Percentiles rank a stretch among this genome's conserved stretches.
These are phyloP conservation scores for Rhinoderma darwinii DNA, from an alignment of 2,113 vertebrate genomes.

Conservation along the genomic window DNA sequence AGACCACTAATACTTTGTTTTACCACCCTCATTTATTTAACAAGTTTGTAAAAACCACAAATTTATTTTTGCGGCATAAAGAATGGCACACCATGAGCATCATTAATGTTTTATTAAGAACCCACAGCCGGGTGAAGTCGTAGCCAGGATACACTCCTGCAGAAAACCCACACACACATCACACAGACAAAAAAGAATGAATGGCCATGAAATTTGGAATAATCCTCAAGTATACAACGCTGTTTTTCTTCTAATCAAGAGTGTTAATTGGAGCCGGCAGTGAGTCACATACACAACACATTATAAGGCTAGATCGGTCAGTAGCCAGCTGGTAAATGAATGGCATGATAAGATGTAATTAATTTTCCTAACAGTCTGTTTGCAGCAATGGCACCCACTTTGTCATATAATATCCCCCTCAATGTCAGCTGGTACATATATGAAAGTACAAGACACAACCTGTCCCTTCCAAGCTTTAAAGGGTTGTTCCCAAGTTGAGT, in stretches of 20 bases:
- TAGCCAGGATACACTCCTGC: constrained; percentile 18
- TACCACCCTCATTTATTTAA: neutral
- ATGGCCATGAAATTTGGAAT: constrained; percentile 18
- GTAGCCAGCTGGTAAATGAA: constrained; percentile 47
- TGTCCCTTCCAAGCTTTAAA: neutral
- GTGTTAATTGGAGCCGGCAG: constrained; percentile 43
- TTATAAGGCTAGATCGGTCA: constrained; percentile 29
- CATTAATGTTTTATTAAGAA: constrained; percentile 1
- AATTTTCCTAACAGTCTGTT: constrained; percentile 43
- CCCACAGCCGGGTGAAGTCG: neutral
- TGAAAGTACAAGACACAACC: neutral
- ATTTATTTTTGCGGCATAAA: constrained; percentile 14
- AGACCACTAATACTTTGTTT: neutral
- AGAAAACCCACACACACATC: constrained; percentile 20
- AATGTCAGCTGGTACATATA: neutral
- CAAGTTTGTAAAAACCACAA: neutral
- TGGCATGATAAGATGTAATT: constrained; percentile 36
- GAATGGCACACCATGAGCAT: neutral
- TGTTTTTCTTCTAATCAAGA: constrained; percentile 50
- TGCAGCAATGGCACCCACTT: neutral
- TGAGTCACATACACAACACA: constrained; percentile 44
- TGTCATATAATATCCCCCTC: constrained; percentile 10
- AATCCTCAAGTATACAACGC: neutral
- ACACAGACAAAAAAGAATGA: constrained; percentile 15
- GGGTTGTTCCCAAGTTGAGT: too few relatives aligned